Percentiles rank a stretch among this genome's conserved stretches.
Evolutionary conservation across 2,113 vertebrate species (phyloP).

Genomic region (Scophthalmus maximus): DNA sequence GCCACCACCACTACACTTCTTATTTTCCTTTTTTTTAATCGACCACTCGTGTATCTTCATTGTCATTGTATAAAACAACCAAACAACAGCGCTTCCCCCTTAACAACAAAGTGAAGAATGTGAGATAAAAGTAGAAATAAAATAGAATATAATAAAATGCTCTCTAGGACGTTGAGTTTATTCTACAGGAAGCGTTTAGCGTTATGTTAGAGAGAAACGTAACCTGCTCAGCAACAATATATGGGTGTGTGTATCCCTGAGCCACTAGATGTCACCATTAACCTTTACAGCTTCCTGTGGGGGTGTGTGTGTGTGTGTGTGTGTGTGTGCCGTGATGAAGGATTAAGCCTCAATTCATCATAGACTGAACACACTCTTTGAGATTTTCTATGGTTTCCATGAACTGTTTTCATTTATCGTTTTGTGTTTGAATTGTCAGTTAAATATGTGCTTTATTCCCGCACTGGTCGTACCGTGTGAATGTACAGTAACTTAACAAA

Average conservation of each 20-base stretch:
- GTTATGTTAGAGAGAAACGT: background rate
- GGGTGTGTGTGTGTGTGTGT: too few species aligned
- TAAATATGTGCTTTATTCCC: constrained; percentile 21
- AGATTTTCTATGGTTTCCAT: constrained; percentile 14
- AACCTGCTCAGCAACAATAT: constrained; percentile 16
- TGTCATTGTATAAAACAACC: background rate
- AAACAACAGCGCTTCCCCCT: background rate
- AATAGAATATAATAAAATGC: background rate
- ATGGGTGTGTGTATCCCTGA: constrained; percentile 16
- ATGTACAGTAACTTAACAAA: constrained; percentile 1
- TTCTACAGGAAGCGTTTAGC: background rate
- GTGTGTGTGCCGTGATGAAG: background rate
- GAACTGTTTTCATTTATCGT: background rate
- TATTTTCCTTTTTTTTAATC: background rate
- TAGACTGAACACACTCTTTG: background rate
- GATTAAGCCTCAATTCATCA: background rate
- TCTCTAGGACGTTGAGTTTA: background rate
- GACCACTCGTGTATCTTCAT: background rate
- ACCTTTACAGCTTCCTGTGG: constrained; percentile 57
- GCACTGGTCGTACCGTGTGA: too few species aligned
- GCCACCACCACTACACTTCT: background rate
- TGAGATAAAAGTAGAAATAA: background rate
- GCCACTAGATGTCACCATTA: constrained; percentile 80
- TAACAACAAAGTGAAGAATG: background rate
- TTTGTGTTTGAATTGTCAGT: background rate